Percentiles rank a stretch among this genome's conserved stretches.
Conservation (phyloP, 2,888 invertebrate species). For the Chymomyza procnemis region DNA sequence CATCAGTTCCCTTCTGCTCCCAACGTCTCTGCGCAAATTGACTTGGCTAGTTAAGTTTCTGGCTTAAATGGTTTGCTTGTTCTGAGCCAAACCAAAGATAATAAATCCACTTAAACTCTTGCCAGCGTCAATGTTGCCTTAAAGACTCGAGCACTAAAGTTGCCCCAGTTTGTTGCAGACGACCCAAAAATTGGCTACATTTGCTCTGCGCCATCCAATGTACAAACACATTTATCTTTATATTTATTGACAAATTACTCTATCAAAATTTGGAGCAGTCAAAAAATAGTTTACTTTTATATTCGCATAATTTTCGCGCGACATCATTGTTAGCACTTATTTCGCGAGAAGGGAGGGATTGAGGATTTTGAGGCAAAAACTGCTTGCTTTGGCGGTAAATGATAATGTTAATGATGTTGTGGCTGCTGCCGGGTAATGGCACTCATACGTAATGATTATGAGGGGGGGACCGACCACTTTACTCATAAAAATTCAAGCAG, state of each 20-base stretch:
- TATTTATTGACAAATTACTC: slow-evolving; percentile 55
- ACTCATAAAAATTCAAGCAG: slow-evolving; percentile 66
- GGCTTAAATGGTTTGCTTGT: background rate
- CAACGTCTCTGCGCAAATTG: background rate
- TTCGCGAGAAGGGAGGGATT: background rate
- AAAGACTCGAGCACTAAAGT: background rate
- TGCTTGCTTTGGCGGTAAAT: slow-evolving; percentile 8
- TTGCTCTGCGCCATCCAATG: background rate
- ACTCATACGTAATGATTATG: slow-evolving; percentile 67
- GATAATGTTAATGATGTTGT: slow-evolving; percentile 2
- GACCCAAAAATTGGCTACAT: background rate
- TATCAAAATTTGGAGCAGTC: slow-evolving; percentile 36
- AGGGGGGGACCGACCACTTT: slow-evolving; percentile 56
- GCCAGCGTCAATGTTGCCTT: background rate
- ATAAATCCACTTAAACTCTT: background rate
- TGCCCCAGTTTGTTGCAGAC: background rate
- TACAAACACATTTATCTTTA: slow-evolving; percentile 13
- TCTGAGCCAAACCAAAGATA: background rate
- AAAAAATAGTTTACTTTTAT: slow-evolving; percentile 34
- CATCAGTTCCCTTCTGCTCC: background rate
- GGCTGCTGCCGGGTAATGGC: slow-evolving; percentile 44
- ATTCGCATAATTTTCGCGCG: slow-evolving; percentile 21
- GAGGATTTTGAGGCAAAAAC: background rate
- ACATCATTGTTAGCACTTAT: background rate
- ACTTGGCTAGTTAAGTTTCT: background rate